A percentile compares a stretch with the other conserved stretches of the same genome.
Conservation (phyloP, 2,797 vertebrate genomes). For the Remorina albescens region DNA sequence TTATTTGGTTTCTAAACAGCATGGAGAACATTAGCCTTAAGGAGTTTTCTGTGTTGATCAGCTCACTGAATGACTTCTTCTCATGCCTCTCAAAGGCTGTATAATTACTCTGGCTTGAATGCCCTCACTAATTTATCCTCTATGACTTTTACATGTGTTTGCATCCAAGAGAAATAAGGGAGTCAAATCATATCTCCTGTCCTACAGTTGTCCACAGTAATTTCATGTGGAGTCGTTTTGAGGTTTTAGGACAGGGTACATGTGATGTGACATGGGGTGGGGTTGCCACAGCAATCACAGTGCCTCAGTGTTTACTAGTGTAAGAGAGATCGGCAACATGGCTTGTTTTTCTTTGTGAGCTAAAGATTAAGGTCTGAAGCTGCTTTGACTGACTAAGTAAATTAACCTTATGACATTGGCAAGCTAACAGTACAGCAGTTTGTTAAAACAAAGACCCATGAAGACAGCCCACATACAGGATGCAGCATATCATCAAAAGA, state of each 20-base stretch:
- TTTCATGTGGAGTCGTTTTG: conserved; percentile 43
- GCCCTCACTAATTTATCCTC: conserved; percentile 59
- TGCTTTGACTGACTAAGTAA: conserved; percentile 80
- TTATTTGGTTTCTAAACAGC: conserved; percentile 83
- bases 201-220: conserved; percentile 48
- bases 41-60: conserved; percentile 76
- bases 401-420: conserved; percentile 80
- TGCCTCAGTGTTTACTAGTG: conserved; percentile 70
- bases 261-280: conserved; percentile 53
- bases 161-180: conserved; percentile 64
- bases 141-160: conserved; percentile 54
- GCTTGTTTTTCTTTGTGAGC: conserved; percentile 73
- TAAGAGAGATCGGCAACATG: conserved; percentile 59
- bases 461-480: conserved; percentile 25
- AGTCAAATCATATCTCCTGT: conserved; percentile 55
- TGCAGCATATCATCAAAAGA: conserved; percentile 11
- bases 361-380: conserved; percentile 77
- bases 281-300: conserved; percentile 59
- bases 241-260: conserved; percentile 45
- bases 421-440: conserved; percentile 54
- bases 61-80: conserved; percentile 80
- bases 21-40: conserved; percentile 82
- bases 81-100: conserved; percentile 76
- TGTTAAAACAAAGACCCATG: conserved; percentile 56
- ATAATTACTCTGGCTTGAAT: conserved; percentile 68